phyloP scores from a whole-genome alignment of 2,113 vertebrate species.

The Odocoileus hemionus region DNA sequence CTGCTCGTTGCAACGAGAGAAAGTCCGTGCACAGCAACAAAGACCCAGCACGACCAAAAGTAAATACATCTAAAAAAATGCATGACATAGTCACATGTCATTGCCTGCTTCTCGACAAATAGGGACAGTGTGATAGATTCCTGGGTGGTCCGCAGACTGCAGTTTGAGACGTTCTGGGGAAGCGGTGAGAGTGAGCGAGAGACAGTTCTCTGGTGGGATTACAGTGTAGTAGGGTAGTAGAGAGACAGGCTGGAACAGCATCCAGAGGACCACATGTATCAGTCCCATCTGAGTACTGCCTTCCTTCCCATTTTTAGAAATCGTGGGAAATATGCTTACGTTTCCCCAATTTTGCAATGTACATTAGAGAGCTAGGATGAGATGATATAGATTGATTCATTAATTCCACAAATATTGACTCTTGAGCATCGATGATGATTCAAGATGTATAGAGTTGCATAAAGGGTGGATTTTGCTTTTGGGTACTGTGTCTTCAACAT shows the following conservation, averaged over 20 bases:
- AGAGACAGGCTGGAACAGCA: background rate
- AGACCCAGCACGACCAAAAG: background rate
- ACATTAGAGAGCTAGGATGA: background rate
- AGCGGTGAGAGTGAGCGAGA: background rate
- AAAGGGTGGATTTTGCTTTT: rapidly evolving
- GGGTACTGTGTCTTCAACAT: background rate
- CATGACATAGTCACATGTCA: rapidly evolving
- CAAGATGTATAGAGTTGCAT: background rate
- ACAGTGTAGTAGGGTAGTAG: background rate
- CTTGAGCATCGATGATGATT: too few species aligned
- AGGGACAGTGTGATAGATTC: background rate
- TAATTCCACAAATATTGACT: background rate
- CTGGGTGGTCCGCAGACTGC: background rate
- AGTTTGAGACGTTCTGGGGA: background rate
- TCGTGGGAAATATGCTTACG: rapidly evolving
- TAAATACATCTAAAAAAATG: background rate
- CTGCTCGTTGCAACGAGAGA: background rate
- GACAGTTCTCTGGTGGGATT: rapidly evolving
- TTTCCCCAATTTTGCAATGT: background rate
- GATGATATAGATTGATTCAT: background rate
- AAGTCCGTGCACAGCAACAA: background rate
- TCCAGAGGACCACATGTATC: background rate
- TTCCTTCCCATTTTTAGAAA: background rate
- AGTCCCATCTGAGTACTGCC: rapidly evolving
- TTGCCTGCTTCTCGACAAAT: background rate